Conservation (phyloP, 1,140 invertebrate species). For the Parapsyche elsis region DNA sequence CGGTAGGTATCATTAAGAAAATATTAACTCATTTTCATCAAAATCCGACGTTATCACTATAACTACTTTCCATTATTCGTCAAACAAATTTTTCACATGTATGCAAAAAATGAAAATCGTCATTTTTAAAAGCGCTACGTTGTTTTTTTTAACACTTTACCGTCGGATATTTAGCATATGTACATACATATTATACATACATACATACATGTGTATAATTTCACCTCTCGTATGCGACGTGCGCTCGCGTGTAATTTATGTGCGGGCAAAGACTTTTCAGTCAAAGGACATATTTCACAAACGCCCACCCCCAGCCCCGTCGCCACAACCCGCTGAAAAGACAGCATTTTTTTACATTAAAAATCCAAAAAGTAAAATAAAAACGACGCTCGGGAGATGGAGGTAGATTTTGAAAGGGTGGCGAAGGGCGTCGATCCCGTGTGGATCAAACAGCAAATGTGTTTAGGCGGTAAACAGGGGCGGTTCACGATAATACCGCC, state of each 20-base stretch:
- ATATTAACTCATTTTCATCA: too few species aligned
- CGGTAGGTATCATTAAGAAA: too few species aligned
- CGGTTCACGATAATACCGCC: too few species aligned
- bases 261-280: constrained; percentile 24
- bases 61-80: too few species aligned
- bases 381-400: background rate
- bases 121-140: background rate
- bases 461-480: background rate
- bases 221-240: background rate
- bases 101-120: too few species aligned
- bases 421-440: background rate
- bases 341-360: background rate
- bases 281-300: constrained; percentile 21
- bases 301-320: background rate
- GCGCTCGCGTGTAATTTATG: constrained; percentile 11
- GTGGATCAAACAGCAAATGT: background rate
- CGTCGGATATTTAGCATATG: background rate
- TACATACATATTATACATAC: too few species aligned
- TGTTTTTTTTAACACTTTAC: background rate
- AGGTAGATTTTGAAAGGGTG: background rate
- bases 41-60: too few species aligned
- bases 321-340: constrained; percentile 7
- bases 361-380: background rate
- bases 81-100: too few species aligned
- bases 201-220: background rate